phyloP scores from a whole-genome alignment of 2,797 vertebrate species.

The Hylomyscus alleni region DNA sequence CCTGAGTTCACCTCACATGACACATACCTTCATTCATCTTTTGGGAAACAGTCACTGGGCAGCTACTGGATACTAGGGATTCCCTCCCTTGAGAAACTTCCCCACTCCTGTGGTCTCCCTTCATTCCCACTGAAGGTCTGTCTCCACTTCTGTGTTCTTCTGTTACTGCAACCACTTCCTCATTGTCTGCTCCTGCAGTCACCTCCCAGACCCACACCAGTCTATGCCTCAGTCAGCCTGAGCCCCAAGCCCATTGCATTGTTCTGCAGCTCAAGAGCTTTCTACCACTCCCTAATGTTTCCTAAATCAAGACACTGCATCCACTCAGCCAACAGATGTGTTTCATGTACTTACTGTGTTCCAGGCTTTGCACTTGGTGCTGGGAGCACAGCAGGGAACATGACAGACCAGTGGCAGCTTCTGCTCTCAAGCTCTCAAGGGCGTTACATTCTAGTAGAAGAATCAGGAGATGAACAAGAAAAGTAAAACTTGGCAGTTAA shows the following conservation, averaged over 20 bases:
- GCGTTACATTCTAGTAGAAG: not conserved
- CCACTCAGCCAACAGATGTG: not conserved
- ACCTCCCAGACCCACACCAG: not conserved
- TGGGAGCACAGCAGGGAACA: not conserved
- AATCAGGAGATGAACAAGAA: not conserved
- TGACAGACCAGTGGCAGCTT: not conserved
- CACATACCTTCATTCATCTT: not conserved
- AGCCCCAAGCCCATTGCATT: not conserved
- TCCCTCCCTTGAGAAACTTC: not conserved
- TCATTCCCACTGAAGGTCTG: not conserved
- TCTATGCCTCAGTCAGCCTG: not conserved
- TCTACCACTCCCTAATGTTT: not conserved
- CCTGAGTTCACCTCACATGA: not conserved
- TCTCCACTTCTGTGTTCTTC: not conserved
- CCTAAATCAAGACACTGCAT: conserved; percentile 27
- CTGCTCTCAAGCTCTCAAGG: not conserved
- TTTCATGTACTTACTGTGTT: not conserved
- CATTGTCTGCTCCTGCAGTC: not conserved
- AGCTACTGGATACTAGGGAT: not conserved
- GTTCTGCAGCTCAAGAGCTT: not conserved
- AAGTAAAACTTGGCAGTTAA: not conserved
- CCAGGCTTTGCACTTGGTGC: not conserved
- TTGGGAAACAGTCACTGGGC: not conserved
- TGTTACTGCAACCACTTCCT: not conserved
- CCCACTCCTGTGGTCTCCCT: not conserved